Percentiles rank a stretch among this genome's conserved stretches.
These are phyloP conservation scores for Pocillopora grandis DNA, from an alignment of 92 coral and sea anemone species.

Conservation along the genomic window DNA sequence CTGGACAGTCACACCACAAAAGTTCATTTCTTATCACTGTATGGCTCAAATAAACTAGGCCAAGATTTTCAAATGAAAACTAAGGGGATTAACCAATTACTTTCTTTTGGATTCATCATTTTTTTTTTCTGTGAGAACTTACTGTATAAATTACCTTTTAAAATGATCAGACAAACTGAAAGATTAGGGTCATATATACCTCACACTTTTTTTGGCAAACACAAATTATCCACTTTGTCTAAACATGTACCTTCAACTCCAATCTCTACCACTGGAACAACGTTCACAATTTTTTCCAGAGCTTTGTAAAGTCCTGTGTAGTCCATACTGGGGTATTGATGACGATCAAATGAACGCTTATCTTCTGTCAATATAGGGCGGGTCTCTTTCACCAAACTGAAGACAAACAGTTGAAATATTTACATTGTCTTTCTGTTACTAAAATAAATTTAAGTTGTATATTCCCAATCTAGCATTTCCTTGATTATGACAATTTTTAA, in stretches of 20 bases:
- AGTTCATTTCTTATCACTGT: too few species aligned
- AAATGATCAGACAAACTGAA: neutral
- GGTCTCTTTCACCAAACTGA: slow-evolving; percentile 91
- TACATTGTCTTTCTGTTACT: too few species aligned
- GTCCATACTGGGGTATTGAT: slow-evolving; percentile 84
- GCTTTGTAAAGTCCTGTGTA: slow-evolving; percentile 87
- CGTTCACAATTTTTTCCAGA: slow-evolving; percentile 79
- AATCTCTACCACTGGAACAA: slow-evolving; percentile 89
- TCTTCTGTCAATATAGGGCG: slow-evolving; percentile 78
- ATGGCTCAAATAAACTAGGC: too few species aligned
- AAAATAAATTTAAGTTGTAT: too few species aligned
- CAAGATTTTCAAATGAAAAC: too few species aligned
- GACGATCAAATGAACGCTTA: slow-evolving; percentile 76
- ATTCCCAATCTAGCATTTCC: too few species aligned
- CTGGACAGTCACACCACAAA: too few species aligned
- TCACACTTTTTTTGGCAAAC: neutral
- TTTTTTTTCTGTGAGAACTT: too few species aligned
- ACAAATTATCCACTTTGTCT: neutral
- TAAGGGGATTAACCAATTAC: too few species aligned
- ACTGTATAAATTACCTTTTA: too few species aligned
- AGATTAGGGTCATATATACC: neutral
- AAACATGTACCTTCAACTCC: slow-evolving; percentile 83
- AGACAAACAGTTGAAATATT: neutral
- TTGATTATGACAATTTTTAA: too few species aligned
- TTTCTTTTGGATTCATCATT: too few species aligned